Evolutionary conservation across 2,888 invertebrate genomes (phyloP).

Genomic region (Amblyjoppa fuscipennis): DNA sequence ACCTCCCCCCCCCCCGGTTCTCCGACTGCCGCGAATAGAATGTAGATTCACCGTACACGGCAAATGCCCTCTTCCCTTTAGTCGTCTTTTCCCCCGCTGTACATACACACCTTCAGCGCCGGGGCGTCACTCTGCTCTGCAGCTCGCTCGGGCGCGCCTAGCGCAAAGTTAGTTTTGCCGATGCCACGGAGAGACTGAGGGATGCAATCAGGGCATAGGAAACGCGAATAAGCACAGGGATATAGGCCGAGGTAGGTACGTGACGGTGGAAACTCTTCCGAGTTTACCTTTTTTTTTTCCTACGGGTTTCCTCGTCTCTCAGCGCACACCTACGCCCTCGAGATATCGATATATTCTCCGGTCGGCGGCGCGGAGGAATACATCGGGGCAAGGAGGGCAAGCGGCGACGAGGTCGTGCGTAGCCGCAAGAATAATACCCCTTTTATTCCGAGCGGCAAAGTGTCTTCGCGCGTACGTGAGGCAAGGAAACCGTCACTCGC

Average conservation of each 20-base stretch:
- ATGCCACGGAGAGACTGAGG: constrained; percentile 67
- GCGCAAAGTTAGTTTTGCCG: constrained; percentile 76
- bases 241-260: constrained; percentile 64
- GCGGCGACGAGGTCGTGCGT: constrained; percentile 9
- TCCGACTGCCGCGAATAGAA: constrained; percentile 60
- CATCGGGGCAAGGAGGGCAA: constrained; percentile 9
- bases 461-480: background rate
- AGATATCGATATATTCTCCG: constrained; percentile 41
- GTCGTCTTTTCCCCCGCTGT: constrained; percentile 40
- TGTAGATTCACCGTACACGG: constrained; percentile 66
- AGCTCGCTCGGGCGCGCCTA: constrained; percentile 58
- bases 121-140: constrained; percentile 46
- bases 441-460: constrained; percentile 19
- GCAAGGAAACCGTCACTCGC: background rate
- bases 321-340: constrained; percentile 8
- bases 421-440: background rate
- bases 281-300: constrained; percentile 65
- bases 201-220: constrained; percentile 75
- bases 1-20: constrained; percentile 12
- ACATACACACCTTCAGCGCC: constrained; percentile 17
- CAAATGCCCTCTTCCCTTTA: constrained; percentile 49
- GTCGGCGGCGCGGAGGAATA: constrained; percentile 22
- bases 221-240: constrained; percentile 63
- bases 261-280: constrained; percentile 54
- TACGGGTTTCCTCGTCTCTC: constrained; percentile 49